phyloP scores from a whole-genome alignment of 2,888 invertebrate genomes.

The Athalia cordata region DNA sequence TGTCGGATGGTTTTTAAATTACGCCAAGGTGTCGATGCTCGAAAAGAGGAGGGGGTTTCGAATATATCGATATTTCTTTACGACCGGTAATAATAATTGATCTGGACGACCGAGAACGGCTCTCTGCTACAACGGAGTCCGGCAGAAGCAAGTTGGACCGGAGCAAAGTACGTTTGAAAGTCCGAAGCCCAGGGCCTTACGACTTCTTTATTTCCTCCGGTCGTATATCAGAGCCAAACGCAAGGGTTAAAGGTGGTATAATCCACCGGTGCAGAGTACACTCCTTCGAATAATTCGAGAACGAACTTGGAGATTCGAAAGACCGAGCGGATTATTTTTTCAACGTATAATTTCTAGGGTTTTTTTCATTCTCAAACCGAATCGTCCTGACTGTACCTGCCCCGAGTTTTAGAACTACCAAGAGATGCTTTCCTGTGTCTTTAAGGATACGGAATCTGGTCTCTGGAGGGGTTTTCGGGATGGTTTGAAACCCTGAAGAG shows the following conservation, averaged over 20 bases:
- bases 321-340: not conserved
- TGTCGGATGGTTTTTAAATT: not conserved
- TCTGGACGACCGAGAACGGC: conserved; percentile 47
- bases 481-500: conserved; percentile 60
- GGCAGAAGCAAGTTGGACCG: not conserved
- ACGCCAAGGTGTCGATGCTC: not conserved
- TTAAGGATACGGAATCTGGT: conserved; percentile 19
- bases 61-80: conserved; percentile 66
- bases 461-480: not conserved
- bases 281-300: conserved; percentile 56
- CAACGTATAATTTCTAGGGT: too few relatives aligned
- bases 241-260: conserved; percentile 59
- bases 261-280: conserved; percentile 47
- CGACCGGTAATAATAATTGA: conserved; percentile 66
- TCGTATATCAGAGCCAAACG: conserved; percentile 65
- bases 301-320: not conserved
- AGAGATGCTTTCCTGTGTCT: not conserved
- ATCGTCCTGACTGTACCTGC: too few relatives aligned
- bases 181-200: conserved; percentile 56
- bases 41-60: conserved; percentile 46
- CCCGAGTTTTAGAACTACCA: too few relatives aligned
- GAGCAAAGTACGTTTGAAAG: conserved; percentile 6
- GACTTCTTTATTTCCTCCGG: conserved; percentile 63
- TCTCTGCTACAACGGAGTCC: too few relatives aligned
- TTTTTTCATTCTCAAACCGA: too few relatives aligned